phyloP scores from a whole-genome alignment of 2,888 invertebrate species.

The Peribatodes rhomboidaria region DNA sequence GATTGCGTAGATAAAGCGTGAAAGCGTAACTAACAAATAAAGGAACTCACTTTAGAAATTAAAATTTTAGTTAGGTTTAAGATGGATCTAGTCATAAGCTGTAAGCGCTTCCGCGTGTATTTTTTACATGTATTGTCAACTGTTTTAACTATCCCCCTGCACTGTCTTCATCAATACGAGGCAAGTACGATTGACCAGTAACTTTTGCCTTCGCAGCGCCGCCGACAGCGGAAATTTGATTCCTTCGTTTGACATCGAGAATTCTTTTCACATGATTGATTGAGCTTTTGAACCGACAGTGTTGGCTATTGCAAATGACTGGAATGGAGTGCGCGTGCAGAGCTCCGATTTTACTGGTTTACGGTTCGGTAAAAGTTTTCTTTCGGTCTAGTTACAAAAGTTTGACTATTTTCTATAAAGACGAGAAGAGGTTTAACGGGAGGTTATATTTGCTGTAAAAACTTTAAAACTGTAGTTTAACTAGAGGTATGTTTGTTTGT shows the following conservation, averaged over 20 bases:
- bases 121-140: no score
- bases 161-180: constrained; percentile 15
- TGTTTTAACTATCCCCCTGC: no score
- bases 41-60: no score
- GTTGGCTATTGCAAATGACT: constrained; percentile 25
- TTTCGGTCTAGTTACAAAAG: neutral
- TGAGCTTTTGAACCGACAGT: constrained; percentile 31
- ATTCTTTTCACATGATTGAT: constrained; percentile 51
- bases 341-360: constrained; percentile 1
- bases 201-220: constrained; percentile 43
- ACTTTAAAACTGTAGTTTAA: no score
- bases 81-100: no score
- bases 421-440: no score
- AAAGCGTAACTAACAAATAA: no score
- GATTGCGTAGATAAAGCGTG: no score
- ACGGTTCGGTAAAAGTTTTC: neutral
- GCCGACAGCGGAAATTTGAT: constrained; percentile 58
- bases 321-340: constrained; percentile 14
- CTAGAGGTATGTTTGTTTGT: no score
- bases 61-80: no score
- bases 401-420: neutral
- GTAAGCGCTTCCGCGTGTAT: no score
- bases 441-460: no score
- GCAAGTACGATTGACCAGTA: constrained; percentile 51
- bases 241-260: constrained; percentile 51